Conservation (phyloP, 1,140 invertebrate species). For the Nebria ingens region DNA sequence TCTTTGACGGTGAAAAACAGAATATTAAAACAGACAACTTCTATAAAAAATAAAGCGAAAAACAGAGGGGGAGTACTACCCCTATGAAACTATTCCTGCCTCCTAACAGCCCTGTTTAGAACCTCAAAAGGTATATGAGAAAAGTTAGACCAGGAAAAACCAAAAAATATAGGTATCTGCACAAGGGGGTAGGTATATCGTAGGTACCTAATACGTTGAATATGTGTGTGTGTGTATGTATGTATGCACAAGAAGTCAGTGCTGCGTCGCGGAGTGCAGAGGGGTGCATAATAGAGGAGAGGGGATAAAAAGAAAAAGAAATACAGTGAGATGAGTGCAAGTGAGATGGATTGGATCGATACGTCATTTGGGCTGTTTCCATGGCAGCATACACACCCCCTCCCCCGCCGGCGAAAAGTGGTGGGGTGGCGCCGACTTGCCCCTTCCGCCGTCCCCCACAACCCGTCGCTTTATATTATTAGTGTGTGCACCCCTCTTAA, state of each 20-base stretch:
- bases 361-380: conserved; percentile 34
- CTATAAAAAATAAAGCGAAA: conserved; percentile 16
- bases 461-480: not conserved
- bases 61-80: not conserved
- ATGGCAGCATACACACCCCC: conserved; percentile 32
- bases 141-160: no score
- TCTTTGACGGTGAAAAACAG: conserved; percentile 18
- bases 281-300: conserved; percentile 11
- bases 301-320: conserved; percentile 5
- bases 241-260: no score
- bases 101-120: no score
- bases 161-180: conserved; percentile 24
- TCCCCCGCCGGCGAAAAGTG: conserved; percentile 11
- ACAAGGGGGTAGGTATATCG: conserved; percentile 21
- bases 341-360: conserved; percentile 28
- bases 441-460: not conserved
- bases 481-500: no score
- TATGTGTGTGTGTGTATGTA: conserved; percentile 30
- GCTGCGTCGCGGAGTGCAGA: conserved; percentile 11
- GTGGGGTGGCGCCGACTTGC: not conserved
- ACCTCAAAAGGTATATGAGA: not conserved
- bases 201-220: conserved; percentile 37
- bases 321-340: conserved; percentile 14
- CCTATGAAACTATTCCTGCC: no score
- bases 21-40: conserved; percentile 19